These are phyloP conservation scores for Laticauda laticaudata DNA, from an alignment of 2,113 vertebrate genomes.

Conservation along the genomic window DNA sequence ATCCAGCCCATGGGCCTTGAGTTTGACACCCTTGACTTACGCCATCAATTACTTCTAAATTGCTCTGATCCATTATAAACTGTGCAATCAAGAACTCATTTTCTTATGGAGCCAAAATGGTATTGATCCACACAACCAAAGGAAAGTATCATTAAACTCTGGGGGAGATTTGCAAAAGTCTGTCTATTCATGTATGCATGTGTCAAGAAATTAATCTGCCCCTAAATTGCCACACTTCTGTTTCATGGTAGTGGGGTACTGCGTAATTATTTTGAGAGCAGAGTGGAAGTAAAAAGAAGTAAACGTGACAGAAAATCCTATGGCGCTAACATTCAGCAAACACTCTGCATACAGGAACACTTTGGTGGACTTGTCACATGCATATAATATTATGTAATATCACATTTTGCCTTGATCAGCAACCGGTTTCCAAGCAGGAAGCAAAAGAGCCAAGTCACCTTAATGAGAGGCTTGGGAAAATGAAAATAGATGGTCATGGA, in stretches of 20 bases:
- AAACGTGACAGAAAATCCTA: background rate
- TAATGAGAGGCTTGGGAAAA: background rate
- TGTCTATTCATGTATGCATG: background rate
- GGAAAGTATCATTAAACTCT: background rate
- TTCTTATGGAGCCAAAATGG: background rate
- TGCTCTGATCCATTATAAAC: background rate
- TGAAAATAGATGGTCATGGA: conserved; percentile 37
- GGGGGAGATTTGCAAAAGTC: background rate
- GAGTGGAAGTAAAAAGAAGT: background rate
- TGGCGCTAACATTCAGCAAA: background rate
- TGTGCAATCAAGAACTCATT: background rate
- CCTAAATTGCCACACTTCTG: background rate
- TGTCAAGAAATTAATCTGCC: background rate
- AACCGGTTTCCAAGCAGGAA: background rate
- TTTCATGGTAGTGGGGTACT: background rate
- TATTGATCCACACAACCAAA: background rate
- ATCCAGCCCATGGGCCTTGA: too few relatives aligned
- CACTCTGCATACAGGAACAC: background rate
- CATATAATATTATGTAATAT: background rate
- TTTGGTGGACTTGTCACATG: background rate
- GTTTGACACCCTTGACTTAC: too few relatives aligned
- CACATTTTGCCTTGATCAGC: background rate
- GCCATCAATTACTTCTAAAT: background rate
- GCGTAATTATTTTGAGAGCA: background rate
- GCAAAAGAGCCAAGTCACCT: background rate